Conservation (phyloP, 2,113 vertebrate species). For the Callocephalon fimbriatum region DNA sequence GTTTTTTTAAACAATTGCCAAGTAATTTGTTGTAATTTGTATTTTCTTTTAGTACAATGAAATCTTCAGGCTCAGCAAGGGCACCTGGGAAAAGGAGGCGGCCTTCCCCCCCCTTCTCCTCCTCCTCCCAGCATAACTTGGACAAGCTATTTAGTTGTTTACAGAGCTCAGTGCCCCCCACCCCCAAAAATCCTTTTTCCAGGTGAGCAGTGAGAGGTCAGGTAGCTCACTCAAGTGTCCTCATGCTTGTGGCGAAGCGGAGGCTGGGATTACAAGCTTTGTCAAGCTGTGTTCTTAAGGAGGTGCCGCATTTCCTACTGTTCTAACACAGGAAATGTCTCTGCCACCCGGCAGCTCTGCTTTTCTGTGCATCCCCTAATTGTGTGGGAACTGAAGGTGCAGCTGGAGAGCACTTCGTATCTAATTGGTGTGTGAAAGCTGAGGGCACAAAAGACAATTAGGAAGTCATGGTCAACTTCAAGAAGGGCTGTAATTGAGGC, state of each 20-base stretch:
- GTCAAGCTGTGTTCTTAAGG: slow-evolving; percentile 10
- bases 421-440: slow-evolving; percentile 35
- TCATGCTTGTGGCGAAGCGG: neutral
- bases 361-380: slow-evolving; percentile 2
- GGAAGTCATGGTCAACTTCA: neutral
- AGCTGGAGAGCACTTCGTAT: neutral
- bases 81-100: neutral
- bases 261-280: neutral
- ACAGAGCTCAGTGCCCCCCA: neutral
- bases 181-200: neutral
- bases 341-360: neutral
- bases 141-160: neutral
- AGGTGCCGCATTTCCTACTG: neutral
- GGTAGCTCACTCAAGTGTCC: neutral
- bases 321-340: slow-evolving; percentile 14
- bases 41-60: slow-evolving; percentile 12
- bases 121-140: neutral
- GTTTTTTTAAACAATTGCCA: neutral
- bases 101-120: neutral
- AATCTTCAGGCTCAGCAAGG: neutral
- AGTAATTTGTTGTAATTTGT: neutral
- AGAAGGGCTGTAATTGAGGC: slow-evolving; percentile 14
- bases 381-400: slow-evolving; percentile 23
- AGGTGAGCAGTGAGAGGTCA: neutral
- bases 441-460: slow-evolving; percentile 30